phyloP scores from a whole-genome alignment of 2,113 vertebrate genomes.

The Psittacula cyanocephala region DNA sequence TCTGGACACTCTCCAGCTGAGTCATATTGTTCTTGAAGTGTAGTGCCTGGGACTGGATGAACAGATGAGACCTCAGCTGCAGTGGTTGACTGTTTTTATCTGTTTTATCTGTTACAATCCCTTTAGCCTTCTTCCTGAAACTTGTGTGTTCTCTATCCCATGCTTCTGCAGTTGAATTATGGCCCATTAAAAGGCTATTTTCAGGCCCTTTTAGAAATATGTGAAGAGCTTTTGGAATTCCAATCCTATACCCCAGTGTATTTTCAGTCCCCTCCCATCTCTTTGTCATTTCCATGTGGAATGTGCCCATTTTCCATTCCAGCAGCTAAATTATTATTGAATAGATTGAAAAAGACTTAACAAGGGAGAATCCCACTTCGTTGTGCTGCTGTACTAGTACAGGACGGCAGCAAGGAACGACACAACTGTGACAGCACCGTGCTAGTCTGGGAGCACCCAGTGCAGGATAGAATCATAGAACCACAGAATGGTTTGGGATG shows the following conservation, averaged over 20 bases:
- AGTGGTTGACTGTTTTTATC: background rate
- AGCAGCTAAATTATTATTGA: background rate
- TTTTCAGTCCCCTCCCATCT: background rate
- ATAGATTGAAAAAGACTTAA: background rate
- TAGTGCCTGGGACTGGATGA: background rate
- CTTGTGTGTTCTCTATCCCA: background rate
- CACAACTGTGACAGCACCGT: background rate
- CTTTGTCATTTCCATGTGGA: background rate
- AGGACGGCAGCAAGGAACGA: background rate
- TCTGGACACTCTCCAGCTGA: background rate
- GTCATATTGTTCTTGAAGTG: background rate
- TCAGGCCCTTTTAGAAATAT: background rate
- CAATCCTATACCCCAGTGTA: background rate
- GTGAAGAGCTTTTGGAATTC: background rate
- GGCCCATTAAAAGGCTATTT: background rate
- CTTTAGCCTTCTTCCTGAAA: background rate
- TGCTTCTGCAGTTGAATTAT: background rate
- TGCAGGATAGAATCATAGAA: background rate
- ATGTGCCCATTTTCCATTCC: background rate
- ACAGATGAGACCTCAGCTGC: background rate
- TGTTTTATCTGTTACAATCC: background rate
- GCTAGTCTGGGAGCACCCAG: background rate
- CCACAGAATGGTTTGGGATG: background rate
- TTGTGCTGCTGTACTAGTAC: background rate
- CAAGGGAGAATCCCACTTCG: background rate